Percentiles rank a stretch among this genome's conserved stretches.
These are phyloP conservation scores for Prochilodus magdalenae DNA, from an alignment of 2,113 vertebrate species.

Conservation along the genomic window DNA sequence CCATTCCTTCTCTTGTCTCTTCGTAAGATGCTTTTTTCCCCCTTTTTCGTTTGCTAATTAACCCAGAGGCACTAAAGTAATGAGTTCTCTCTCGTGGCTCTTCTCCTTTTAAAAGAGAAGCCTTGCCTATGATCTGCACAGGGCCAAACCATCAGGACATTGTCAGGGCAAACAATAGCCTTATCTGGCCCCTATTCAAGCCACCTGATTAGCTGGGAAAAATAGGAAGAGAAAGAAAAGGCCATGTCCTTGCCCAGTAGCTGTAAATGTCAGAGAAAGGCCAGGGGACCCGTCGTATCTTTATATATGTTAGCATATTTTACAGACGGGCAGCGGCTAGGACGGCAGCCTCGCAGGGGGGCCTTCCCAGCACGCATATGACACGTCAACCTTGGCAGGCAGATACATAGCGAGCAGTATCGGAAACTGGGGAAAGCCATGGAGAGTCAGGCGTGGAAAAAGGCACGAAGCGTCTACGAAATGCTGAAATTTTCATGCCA, in stretches of 20 bases:
- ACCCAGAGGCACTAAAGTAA: slow-evolving; percentile 75
- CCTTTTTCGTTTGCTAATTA: slow-evolving; percentile 70
- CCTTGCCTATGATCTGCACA: slow-evolving; percentile 75
- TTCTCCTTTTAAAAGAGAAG: slow-evolving; percentile 73
- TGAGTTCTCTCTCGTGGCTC: slow-evolving; percentile 79
- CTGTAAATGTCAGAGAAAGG: slow-evolving; percentile 87
- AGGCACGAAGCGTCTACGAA: neutral
- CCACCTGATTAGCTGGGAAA: slow-evolving; percentile 88
- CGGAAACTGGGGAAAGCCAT: slow-evolving; percentile 5
- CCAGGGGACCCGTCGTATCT: slow-evolving; percentile 76
- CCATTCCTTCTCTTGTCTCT: slow-evolving; percentile 10
- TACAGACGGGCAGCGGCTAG: slow-evolving; percentile 47
- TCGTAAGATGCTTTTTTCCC: slow-evolving; percentile 25
- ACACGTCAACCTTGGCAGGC: slow-evolving; percentile 32
- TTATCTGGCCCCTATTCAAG: slow-evolving; percentile 91
- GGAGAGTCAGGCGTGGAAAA: slow-evolving; percentile 22
- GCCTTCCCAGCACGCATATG: slow-evolving; percentile 16
- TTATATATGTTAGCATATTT: slow-evolving; percentile 66
- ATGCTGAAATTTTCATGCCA: slow-evolving; percentile 1
- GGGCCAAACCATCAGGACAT: slow-evolving; percentile 83
- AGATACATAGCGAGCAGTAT: slow-evolving; percentile 15
- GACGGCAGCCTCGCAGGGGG: slow-evolving; percentile 1
- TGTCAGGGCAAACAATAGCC: slow-evolving; percentile 88
- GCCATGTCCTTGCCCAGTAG: slow-evolving; percentile 83
- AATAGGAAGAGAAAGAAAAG: slow-evolving; percentile 85